Evolutionary conservation across 1,140 invertebrate genomes (phyloP).

Genomic region (Sitobion miscanthi): DNA sequence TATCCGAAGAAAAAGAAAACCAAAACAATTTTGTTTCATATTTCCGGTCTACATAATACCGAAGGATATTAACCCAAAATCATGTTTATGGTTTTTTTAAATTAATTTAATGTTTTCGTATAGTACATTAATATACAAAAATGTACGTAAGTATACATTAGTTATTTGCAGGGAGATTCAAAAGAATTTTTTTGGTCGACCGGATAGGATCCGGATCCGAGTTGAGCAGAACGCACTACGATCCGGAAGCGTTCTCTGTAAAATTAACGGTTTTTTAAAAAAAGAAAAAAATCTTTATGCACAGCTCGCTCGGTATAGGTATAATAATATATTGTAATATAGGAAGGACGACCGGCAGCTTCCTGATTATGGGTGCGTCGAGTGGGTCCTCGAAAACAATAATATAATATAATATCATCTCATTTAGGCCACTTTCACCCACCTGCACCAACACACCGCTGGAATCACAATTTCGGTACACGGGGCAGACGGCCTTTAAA

Average conservation of each 20-base stretch:
- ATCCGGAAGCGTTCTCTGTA: not conserved
- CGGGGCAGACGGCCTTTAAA: not conserved
- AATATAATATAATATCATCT: not conserved
- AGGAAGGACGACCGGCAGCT: not conserved
- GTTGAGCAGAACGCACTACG: not conserved
- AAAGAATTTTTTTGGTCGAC: not conserved
- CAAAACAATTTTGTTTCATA: not conserved
- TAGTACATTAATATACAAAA: not conserved
- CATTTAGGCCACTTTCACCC: not conserved
- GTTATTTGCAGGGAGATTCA: not conserved
- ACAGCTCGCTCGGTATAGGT: not conserved
- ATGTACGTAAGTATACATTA: not conserved
- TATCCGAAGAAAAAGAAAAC: not conserved
- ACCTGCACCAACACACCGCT: not conserved
- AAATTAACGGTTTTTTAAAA: not conserved
- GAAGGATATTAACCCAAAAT: not conserved
- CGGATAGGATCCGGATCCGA: not conserved
- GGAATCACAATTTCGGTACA: not conserved
- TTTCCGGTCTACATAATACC: not conserved
- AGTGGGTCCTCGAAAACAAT: not conserved
- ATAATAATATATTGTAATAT: not conserved
- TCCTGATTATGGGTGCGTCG: not conserved
- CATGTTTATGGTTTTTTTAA: not conserved
- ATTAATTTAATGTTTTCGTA: not conserved
- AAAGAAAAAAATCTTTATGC: not conserved